Conservation (phyloP, 2,797 vertebrate species). For the Enteromius fasciolatus region DNA sequence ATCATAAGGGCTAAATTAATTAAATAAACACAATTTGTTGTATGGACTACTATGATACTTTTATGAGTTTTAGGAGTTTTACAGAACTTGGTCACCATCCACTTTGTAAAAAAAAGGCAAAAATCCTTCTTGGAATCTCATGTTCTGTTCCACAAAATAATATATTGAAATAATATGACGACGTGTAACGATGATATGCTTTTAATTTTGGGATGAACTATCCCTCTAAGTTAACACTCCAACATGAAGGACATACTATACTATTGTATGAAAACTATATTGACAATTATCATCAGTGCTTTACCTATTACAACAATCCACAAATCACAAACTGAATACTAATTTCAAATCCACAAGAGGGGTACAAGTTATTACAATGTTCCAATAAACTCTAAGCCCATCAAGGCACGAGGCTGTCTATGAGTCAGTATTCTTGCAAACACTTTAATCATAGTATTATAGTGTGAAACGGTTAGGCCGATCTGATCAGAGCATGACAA, state of each 20-base stretch:
- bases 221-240: constrained; percentile 1
- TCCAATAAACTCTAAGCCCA: constrained; percentile 9
- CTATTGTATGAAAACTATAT: constrained; percentile 67
- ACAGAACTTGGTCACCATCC: not conserved
- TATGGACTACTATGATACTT: not conserved
- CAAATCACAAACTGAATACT: constrained; percentile 43
- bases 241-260: constrained; percentile 33
- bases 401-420: not conserved
- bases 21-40: not conserved
- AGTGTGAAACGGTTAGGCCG: not conserved
- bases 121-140: not conserved
- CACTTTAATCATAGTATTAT: constrained; percentile 3
- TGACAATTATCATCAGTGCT: constrained; percentile 64
- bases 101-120: not conserved
- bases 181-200: not conserved
- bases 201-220: not conserved
- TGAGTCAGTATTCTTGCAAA: not conserved
- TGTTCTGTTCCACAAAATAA: not conserved
- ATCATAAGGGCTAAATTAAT: not conserved
- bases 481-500: not conserved
- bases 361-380: not conserved
- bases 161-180: not conserved
- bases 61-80: not conserved
- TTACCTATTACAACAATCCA: constrained; percentile 44
- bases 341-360: constrained; percentile 17